Evolutionary conservation across 2,797 vertebrate species (phyloP).

Genomic region (Falco concolor): DNA sequence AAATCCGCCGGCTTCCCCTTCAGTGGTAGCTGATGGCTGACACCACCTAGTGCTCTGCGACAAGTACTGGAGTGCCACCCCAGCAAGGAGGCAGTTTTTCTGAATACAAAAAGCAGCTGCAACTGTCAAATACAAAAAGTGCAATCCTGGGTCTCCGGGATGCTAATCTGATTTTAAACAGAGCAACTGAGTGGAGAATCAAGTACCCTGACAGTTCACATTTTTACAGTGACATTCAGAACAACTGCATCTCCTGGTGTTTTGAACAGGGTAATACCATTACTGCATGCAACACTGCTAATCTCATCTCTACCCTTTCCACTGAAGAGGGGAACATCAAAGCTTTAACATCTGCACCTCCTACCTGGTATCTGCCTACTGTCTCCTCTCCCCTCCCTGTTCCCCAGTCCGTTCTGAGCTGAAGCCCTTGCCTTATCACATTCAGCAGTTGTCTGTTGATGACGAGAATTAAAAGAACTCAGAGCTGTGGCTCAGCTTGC

Average conservation of each 20-base stretch:
- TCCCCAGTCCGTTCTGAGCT: not conserved
- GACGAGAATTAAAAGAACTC: constrained; percentile 1
- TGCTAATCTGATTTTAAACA: constrained; percentile 8
- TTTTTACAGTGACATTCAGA: not conserved
- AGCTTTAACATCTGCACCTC: not conserved
- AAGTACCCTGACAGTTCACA: not conserved
- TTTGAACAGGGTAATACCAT: not conserved
- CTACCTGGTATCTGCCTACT: not conserved
- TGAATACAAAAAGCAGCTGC: not conserved
- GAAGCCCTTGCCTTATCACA: constrained; percentile 32
- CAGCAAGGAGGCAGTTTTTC: not conserved
- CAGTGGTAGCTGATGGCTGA: not conserved
- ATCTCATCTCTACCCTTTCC: not conserved
- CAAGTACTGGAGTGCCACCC: not conserved
- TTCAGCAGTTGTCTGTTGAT: not conserved
- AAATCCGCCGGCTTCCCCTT: not conserved
- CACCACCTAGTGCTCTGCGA: not conserved
- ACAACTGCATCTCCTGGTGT: not conserved
- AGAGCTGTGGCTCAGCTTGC: not conserved
- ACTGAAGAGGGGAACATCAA: not conserved
- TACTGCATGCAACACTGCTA: not conserved
- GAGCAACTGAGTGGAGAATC: not conserved
- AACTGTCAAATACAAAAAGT: not conserved
- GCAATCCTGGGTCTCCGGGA: not conserved
- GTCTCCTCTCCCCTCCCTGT: not conserved